Evolutionary conservation across 2,888 invertebrate species (phyloP).

Genomic region (Ptilodon capucinus): DNA sequence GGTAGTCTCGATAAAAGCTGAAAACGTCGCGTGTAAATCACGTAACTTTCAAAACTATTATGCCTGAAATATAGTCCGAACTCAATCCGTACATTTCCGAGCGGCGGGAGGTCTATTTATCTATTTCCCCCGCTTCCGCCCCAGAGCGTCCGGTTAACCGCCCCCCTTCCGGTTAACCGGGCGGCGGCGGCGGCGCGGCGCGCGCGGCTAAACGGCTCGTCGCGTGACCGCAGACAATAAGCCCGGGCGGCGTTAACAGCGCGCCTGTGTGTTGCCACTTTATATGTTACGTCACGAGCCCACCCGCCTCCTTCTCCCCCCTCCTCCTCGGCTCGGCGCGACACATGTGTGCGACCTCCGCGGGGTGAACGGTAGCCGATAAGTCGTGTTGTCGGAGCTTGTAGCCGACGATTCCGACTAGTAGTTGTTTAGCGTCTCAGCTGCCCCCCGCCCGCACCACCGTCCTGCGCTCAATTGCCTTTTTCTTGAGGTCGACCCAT

Average conservation of each 20-base stretch:
- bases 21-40: constrained; percentile 80
- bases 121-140: constrained; percentile 83
- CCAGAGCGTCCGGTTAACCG: constrained; percentile 81
- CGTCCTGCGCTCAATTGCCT: constrained; percentile 69
- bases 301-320: constrained; percentile 30
- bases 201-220: constrained; percentile 82
- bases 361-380: constrained; percentile 46
- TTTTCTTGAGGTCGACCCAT: constrained; percentile 74
- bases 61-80: constrained; percentile 81
- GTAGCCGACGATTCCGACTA: constrained; percentile 45
- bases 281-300: constrained; percentile 71
- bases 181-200: constrained; percentile 73
- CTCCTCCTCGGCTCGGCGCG: constrained; percentile 23
- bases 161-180: constrained; percentile 82
- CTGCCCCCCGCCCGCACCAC: constrained; percentile 30
- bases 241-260: constrained; percentile 81
- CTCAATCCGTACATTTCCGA: constrained; percentile 83
- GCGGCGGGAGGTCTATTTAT: constrained; percentile 82
- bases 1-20: constrained; percentile 70
- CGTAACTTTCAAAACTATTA: constrained; percentile 81
- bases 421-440: constrained; percentile 62
- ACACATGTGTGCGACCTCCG: constrained; percentile 26
- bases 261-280: constrained; percentile 82
- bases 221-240: constrained; percentile 83
- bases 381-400: constrained; percentile 65